Base-by-base conservation (phyloP, 2,888 invertebrate genomes). In the Drosophila melanosoma region DNA sequence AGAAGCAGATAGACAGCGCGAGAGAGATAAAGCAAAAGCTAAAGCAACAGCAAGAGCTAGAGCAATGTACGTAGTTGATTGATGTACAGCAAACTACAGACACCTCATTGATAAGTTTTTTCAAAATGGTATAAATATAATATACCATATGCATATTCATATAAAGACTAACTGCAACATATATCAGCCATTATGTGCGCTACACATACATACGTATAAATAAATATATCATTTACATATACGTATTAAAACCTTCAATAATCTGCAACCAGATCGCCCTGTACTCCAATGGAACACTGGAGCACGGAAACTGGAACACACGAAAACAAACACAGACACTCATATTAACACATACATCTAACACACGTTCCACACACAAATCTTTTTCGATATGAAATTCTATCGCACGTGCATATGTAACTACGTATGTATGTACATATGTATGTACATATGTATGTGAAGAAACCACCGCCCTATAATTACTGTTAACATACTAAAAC, bases 391-490 rank as follows among this genome's bases (percentile, higher is more conserved):
- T 71, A 64, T 57, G 23, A 67, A 64, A 52, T 26, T 38, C 33
- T 56, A 51, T 61, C 36, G 35, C 38, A 57, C 36, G 20, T 69
- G 48, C 51, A 69, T 51, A 69, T 51, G 23, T 36, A 60, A 15
- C 35, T 38, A 51, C 36, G 29, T 38, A 26, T 26, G 35, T 58
- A 33, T 52, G 26, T 60, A 54, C 40, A 36, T 74, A 63, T 60
- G 70, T 75, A 75, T 71, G 66, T 64, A 23, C 23, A 23, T 36
- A 45, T 48, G 26, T 45, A 33, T 52, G 26, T 65, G 61, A 79
- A 69, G 48, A 78, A 75, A 80, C 81, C 81, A 77, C 77, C 77
- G 77, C 77, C 76, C 77, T 66, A 73, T 54, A 69, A 72, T 72
- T 69, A 81, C 68, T 65, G 72, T 73, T 60, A 76, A 49, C 66